phyloP scores from a whole-genome alignment of 2,113 vertebrate species.

The Steatornis caripensis region DNA sequence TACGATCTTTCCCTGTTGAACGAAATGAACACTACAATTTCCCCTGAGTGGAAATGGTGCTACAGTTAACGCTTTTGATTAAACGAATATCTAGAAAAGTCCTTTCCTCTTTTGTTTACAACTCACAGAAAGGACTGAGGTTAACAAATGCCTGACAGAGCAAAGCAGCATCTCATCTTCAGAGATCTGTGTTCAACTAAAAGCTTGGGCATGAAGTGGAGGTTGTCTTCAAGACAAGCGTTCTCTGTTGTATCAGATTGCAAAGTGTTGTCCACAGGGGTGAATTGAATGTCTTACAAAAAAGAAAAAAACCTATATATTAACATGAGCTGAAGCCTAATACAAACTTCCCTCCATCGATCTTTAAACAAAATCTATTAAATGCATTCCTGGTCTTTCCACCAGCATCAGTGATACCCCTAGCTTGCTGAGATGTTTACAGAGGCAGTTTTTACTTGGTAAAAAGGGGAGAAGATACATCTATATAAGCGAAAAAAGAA shows the following conservation, averaged over 20 bases:
- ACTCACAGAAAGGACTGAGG: neutral
- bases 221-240: neutral
- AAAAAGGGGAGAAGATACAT: neutral
- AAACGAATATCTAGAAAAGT: neutral
- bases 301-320: neutral
- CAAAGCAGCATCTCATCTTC: neutral
- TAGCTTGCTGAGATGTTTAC: neutral
- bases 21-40: neutral
- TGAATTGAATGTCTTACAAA: neutral
- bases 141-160: neutral
- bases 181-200: neutral
- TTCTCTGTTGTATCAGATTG: neutral
- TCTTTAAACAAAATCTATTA: neutral
- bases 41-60: neutral
- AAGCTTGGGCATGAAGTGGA: neutral
- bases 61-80: neutral
- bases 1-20: neutral
- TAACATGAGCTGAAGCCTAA: neutral
- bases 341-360: neutral
- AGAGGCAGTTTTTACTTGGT: neutral
- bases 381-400: neutral
- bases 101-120: neutral
- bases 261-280: neutral
- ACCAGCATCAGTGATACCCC: neutral
- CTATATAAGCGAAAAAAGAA: neutral